Evolutionary conservation across 64 coral and sea anemone genomes (phyloP).

Genomic region (Stylophora pistillata): DNA sequence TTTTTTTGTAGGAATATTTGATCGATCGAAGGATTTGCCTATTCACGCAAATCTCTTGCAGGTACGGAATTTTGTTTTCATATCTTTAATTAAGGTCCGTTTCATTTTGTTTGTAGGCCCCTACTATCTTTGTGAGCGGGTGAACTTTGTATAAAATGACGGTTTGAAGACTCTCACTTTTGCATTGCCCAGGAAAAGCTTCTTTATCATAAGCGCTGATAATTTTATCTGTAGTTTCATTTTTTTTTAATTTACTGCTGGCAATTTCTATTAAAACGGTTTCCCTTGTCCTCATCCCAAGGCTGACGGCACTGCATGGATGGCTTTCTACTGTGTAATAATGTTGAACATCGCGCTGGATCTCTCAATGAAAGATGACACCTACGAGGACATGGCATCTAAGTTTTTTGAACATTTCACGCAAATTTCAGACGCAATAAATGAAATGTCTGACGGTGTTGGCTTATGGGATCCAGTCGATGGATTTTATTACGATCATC

Average conservation of each 20-base stretch:
- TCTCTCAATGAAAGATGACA: conserved; percentile 61
- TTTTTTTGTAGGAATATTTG: conserved; percentile 75
- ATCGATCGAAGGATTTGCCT: conserved; percentile 88
- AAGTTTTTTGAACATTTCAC: conserved; percentile 99
- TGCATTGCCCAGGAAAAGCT: not conserved
- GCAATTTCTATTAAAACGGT: not conserved
- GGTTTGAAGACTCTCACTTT: too few species aligned
- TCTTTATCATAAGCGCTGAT: too few species aligned
- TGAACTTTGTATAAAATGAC: too few species aligned
- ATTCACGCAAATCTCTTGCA: conserved; percentile 70
- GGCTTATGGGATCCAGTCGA: conserved; percentile 80
- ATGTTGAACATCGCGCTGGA: conserved; percentile 98
- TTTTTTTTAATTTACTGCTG: not conserved
- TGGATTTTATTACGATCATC: conserved; percentile 90
- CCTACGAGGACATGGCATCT: conserved; percentile 96
- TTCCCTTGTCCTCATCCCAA: not conserved
- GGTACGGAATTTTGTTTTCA: conserved; percentile 29
- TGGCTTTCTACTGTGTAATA: conserved; percentile 91
- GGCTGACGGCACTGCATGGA: conserved; percentile 99
- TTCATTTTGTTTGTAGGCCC: too few species aligned
- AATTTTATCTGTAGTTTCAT: not conserved
- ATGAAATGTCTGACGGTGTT: conserved; percentile 92
- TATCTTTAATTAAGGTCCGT: not conserved
- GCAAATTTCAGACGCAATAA: conserved; percentile 92
- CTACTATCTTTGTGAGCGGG: too few species aligned